These are phyloP conservation scores for Antheraea assamensis DNA, from an alignment of 2,888 invertebrate genomes.

Conservation along the genomic window DNA sequence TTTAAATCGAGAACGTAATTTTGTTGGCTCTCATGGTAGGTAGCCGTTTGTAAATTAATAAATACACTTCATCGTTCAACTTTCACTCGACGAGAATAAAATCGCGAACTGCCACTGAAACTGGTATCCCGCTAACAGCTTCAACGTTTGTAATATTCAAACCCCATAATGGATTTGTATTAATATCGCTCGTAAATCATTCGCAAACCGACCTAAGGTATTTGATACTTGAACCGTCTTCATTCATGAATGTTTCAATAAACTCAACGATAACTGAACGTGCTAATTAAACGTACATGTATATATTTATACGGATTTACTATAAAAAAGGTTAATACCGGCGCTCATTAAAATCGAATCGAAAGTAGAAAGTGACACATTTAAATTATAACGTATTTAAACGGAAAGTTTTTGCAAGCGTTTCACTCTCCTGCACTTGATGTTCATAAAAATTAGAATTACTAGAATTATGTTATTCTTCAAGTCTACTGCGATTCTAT, in stretches of 20 bases:
- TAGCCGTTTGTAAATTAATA: slow-evolving; percentile 25
- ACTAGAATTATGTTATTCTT: background rate
- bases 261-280: slow-evolving; percentile 22
- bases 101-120: slow-evolving; percentile 48
- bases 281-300: slow-evolving; percentile 22
- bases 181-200: slow-evolving; percentile 30
- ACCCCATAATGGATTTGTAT: background rate
- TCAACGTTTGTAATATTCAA: background rate
- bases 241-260: slow-evolving; percentile 23
- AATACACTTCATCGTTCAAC: slow-evolving; percentile 53
- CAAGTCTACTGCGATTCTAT: background rate
- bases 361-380: slow-evolving; percentile 6
- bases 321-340: background rate
- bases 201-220: slow-evolving; percentile 23
- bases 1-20: slow-evolving; percentile 28
- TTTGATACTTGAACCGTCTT: slow-evolving; percentile 25
- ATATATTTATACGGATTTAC: background rate
- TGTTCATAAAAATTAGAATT: background rate
- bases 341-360: background rate
- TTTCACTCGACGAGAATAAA: slow-evolving; percentile 52
- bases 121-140: slow-evolving; percentile 27
- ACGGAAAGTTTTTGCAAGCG: background rate
- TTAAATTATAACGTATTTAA: background rate
- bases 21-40: slow-evolving; percentile 26
- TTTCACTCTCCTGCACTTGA: background rate